phyloP scores from a whole-genome alignment of 2,797 vertebrate genomes.

The Sylvilagus floridanus region DNA sequence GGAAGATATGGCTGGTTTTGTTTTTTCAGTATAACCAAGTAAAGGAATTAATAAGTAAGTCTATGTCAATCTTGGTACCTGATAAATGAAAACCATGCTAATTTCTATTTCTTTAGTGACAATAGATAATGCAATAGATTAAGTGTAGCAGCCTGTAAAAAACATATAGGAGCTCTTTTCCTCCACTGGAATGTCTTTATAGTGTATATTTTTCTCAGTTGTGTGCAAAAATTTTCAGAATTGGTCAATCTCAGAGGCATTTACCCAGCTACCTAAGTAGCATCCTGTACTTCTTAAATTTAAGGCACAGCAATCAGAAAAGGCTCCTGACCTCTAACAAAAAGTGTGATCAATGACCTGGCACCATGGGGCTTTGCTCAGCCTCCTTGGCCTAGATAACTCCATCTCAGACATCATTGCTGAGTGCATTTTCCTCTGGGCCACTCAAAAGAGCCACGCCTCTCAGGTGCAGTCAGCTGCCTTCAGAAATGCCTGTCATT shows the following conservation, averaged over 20 bases:
- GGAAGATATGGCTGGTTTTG: background rate
- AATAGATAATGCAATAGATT: background rate
- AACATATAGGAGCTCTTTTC: background rate
- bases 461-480: slow-evolving; percentile 60
- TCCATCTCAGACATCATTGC: background rate
- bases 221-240: background rate
- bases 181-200: background rate
- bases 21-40: background rate
- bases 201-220: background rate
- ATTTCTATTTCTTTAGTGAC: background rate
- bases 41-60: background rate
- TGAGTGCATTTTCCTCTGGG: slow-evolving; percentile 28
- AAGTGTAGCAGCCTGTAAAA: background rate
- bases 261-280: background rate
- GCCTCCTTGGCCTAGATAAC: background rate
- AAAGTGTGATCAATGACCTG: background rate
- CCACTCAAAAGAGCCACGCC: background rate
- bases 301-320: background rate
- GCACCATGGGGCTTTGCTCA: background rate
- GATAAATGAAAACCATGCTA: background rate
- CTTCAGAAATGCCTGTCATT: slow-evolving; percentile 62
- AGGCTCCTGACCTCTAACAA: background rate
- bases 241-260: background rate
- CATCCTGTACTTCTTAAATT: background rate
- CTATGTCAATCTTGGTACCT: background rate